A percentile compares a stretch with the other conserved stretches of the same genome.
Conservation (phyloP, 2,113 vertebrate species). For the Ranitomeya imitator region DNA sequence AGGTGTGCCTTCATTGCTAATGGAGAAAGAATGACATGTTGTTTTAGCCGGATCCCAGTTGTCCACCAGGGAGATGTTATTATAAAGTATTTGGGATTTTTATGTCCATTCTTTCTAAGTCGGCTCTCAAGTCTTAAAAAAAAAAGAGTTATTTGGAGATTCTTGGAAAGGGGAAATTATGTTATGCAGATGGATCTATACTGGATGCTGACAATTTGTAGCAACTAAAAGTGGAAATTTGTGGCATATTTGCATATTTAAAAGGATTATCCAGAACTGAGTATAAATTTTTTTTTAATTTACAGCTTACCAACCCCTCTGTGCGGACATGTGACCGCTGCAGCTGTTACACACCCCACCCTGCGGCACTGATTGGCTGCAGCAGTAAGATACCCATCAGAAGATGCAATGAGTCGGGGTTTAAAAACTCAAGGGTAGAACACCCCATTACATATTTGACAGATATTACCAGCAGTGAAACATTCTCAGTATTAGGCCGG, state of each 20-base stretch:
- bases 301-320: too few species aligned
- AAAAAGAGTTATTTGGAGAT: not conserved
- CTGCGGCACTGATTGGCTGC: too few species aligned
- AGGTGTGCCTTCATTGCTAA: conserved; percentile 38
- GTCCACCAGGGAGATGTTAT: conserved; percentile 8
- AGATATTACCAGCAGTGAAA: not conserved
- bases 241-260: too few species aligned
- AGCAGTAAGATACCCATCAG: too few species aligned
- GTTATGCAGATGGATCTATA: not conserved
- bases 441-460: not conserved
- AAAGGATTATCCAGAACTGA: too few species aligned
- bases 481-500: not conserved
- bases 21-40: conserved; percentile 8
- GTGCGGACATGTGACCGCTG: too few species aligned
- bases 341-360: too few species aligned
- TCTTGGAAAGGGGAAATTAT: not conserved
- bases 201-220: not conserved
- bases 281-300: too few species aligned
- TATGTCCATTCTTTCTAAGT: not conserved
- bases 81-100: conserved; percentile 30
- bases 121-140: not conserved
- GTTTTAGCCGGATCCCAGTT: not conserved
- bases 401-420: too few species aligned
- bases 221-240: not conserved
- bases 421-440: too few species aligned